phyloP scores from a whole-genome alignment of 1,140 invertebrate genomes.

The Babylonia areolata region DNA sequence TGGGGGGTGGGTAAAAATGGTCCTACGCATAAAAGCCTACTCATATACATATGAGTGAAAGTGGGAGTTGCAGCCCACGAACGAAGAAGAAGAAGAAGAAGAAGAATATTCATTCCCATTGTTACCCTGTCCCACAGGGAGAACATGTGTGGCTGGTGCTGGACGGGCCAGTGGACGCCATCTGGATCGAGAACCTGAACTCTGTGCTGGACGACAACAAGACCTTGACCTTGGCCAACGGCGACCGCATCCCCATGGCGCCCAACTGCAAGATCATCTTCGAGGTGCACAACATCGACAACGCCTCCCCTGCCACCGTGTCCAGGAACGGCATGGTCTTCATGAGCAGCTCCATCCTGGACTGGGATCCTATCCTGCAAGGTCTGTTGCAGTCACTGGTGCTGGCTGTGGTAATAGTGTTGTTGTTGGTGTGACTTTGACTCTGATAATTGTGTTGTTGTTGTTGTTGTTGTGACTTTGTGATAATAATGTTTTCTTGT shows the following conservation, averaged over 20 bases:
- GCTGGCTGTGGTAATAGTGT: too few species aligned
- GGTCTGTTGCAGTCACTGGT: too few species aligned
- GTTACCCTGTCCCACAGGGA: conserved; percentile 58
- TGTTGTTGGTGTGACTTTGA: too few species aligned
- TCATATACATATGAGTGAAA: too few species aligned
- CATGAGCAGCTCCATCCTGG: conserved; percentile 96
- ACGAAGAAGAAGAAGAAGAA: too few species aligned
- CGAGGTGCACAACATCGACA: conserved; percentile 96
- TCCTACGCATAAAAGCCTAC: too few species aligned
- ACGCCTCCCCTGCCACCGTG: conserved; percentile 96
- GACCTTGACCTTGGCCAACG: conserved; percentile 94
- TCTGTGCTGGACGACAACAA: conserved; percentile 77
- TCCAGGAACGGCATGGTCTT: conserved; percentile 97
- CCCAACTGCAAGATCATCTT: conserved; percentile 96
- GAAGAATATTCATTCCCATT: too few species aligned
- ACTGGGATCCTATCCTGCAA: conserved; percentile 90
- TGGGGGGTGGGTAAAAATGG: too few species aligned
- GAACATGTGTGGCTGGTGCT: conserved; percentile 76
- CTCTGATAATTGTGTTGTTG: too few species aligned
- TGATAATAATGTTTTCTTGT: neutral
- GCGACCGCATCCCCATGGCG: conserved; percentile 95
- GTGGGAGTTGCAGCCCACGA: too few species aligned
- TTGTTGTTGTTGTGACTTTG: too few species aligned
- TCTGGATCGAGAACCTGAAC: conserved; percentile 78
- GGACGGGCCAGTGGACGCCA: conserved; percentile 77